Evolutionary conservation across 2,113 vertebrate genomes (phyloP), one percentile per base, ranked within the genome.

Genomic region (Sigmodon hispidus): DNA sequence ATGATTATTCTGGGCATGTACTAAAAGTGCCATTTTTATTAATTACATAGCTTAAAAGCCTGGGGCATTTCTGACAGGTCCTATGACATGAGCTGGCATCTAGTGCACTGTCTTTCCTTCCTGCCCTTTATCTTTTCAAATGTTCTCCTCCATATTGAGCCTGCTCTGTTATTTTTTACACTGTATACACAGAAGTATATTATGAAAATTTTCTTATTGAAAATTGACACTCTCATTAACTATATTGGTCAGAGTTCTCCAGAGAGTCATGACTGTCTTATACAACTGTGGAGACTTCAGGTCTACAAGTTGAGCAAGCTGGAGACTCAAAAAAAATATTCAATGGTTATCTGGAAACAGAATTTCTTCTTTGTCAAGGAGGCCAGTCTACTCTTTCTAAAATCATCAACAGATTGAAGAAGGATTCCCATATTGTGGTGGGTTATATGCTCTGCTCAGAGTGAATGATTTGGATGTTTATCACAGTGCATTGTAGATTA

Each of bases 371-470:
- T 76, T 9, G 19, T 52, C 65, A 1, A 34, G 19, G 52, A 36
- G 7, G 4, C 17, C 29, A 26, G n/a, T 48, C 34, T 91, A 75
- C 63, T 29, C 43, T 15, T 93, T n/a, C 29, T 21, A 34, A 93
- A 22, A 9, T 11, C 19, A 63, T 75, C 3, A 4, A 0, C 6
- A 43, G 5, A 45, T 19, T 55, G 15, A 43, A 19, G 16, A 7
- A 13, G 16, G 31, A 13, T 72, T 17, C 22, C 5, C 12, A 2
- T 9, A 1, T 36, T 17, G 55, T 2, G 13, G 5, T 81, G 2
- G 0, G 0, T 81, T 63, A 80, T 11, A 22, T 31, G 2, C 26
- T 65, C 79, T 79, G 8, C 10, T 48, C 45, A 17, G 5, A 10
- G n/a, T 45, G 45, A n/a, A 0, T 43, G 55, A 55, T 24, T 59